These are phyloP conservation scores for Empis livida DNA, from an alignment of 2,888 invertebrate genomes.

Conservation along the genomic window DNA sequence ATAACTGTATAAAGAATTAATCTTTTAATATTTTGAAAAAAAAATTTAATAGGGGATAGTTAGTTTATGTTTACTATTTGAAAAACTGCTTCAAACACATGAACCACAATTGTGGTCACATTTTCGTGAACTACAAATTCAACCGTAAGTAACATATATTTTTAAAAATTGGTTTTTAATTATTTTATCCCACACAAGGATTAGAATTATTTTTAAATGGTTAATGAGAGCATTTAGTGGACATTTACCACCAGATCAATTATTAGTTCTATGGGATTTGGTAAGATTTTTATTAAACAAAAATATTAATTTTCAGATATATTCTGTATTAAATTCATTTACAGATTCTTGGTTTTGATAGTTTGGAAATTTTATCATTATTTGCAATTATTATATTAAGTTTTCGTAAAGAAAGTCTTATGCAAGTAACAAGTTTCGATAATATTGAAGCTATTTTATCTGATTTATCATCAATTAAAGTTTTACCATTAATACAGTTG, in stretches of 20 bases:
- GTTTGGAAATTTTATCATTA: slow-evolving; percentile 77
- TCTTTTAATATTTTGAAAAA: not conserved
- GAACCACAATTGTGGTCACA: slow-evolving; percentile 87
- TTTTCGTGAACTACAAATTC: slow-evolving; percentile 73
- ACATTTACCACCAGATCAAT: slow-evolving; percentile 82
- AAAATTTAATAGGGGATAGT: slow-evolving; percentile 56
- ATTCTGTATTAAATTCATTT: not conserved
- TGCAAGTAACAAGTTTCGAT: slow-evolving; percentile 58
- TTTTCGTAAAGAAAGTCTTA: slow-evolving; percentile 73
- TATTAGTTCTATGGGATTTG: slow-evolving; percentile 85
- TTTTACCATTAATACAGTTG: slow-evolving; percentile 71
- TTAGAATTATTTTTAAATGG: slow-evolving; percentile 91
- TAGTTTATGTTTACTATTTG: slow-evolving; percentile 77
- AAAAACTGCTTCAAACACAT: slow-evolving; percentile 75
- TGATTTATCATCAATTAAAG: slow-evolving; percentile 75
- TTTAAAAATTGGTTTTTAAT: too few species aligned
- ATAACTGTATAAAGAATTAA: too few species aligned
- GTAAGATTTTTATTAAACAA: slow-evolving; percentile 26
- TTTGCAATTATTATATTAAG: slow-evolving; percentile 73
- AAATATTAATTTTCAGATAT: not conserved
- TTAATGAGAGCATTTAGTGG: slow-evolving; percentile 93
- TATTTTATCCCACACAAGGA: slow-evolving; percentile 45
- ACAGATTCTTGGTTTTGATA: slow-evolving; percentile 74
- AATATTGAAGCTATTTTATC: slow-evolving; percentile 77
- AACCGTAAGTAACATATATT: slow-evolving; percentile 59